A percentile compares a stretch with the other conserved stretches of the same genome.
phyloP scores from a whole-genome alignment of 2,797 vertebrate species.

The Fringilla coelebs region DNA sequence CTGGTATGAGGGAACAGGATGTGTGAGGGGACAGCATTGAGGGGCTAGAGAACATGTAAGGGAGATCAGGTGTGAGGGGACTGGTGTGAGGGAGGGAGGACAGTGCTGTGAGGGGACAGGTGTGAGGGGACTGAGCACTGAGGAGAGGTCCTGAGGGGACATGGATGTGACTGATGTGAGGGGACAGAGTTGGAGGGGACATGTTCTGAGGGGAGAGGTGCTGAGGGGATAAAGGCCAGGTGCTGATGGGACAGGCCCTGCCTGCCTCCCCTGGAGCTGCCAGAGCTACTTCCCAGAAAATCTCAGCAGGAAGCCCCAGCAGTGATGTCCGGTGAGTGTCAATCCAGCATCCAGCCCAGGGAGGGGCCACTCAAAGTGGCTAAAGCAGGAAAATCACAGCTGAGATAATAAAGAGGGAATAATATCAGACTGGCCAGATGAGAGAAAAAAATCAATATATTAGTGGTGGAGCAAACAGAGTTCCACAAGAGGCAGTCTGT shows the following conservation, averaged over 20 bases:
- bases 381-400: not conserved
- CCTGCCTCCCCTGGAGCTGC: not conserved
- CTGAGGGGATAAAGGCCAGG: not conserved
- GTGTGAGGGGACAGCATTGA: too few species aligned
- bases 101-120: not conserved
- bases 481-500: not conserved
- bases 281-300: not conserved
- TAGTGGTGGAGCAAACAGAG: not conserved
- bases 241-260: not conserved
- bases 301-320: not conserved
- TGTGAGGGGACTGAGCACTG: not conserved
- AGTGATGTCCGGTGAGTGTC: not conserved
- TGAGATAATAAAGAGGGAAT: not conserved
- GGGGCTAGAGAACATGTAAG: too few species aligned
- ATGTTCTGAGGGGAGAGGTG: not conserved
- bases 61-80: not conserved
- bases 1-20: too few species aligned
- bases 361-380: not conserved
- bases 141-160: not conserved
- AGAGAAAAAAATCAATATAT: rapidly evolving
- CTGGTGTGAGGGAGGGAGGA: not conserved
- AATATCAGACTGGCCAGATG: not conserved
- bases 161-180: too few species aligned
- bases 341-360: rapidly evolving
- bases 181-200: not conserved